Conservation (phyloP, 1,140 invertebrate species). For the Drosophila subpulchrella region DNA sequence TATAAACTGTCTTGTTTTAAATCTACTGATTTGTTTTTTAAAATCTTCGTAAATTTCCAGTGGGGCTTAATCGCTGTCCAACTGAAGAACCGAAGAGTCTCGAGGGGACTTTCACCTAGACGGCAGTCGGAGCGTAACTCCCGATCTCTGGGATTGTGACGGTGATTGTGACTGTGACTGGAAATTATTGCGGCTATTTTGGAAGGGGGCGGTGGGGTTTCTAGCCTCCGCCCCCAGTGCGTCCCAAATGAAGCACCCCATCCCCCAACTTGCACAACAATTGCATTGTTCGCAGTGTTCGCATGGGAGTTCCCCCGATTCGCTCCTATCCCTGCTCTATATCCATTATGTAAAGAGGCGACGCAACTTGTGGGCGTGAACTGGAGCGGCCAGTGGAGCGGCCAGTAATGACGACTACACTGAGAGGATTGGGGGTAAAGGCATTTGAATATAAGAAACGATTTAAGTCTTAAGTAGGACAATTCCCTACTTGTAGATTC, state of each 20-base stretch:
- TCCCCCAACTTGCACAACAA: conserved; percentile 57
- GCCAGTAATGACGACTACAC: conserved; percentile 5
- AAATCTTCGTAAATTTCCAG: neutral
- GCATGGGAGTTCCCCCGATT: conserved; percentile 39
- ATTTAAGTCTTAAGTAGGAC: no score
- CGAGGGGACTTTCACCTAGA: conserved; percentile 64
- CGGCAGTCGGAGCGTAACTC: conserved; percentile 55
- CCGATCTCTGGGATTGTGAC: conserved; percentile 53
- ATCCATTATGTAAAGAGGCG: conserved; percentile 72
- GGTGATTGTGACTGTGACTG: conserved; percentile 5
- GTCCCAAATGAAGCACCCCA: neutral
- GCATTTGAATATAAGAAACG: no score
- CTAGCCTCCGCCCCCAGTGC: neutral
- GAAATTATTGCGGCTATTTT: conserved; percentile 18
- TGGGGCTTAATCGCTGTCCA: neutral
- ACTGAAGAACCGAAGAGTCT: neutral
- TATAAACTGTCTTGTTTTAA: no score
- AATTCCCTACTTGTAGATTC: no score
- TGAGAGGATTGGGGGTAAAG: neutral
- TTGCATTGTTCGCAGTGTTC: conserved; percentile 64
- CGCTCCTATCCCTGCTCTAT: conserved; percentile 4
- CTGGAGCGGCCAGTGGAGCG: conserved; percentile 67
- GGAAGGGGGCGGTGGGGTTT: neutral
- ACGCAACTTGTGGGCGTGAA: conserved; percentile 77
- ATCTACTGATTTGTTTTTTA: no score